Base-by-base conservation (phyloP, 2,797 vertebrate species). In the Lithobates sylvaticus region DNA sequence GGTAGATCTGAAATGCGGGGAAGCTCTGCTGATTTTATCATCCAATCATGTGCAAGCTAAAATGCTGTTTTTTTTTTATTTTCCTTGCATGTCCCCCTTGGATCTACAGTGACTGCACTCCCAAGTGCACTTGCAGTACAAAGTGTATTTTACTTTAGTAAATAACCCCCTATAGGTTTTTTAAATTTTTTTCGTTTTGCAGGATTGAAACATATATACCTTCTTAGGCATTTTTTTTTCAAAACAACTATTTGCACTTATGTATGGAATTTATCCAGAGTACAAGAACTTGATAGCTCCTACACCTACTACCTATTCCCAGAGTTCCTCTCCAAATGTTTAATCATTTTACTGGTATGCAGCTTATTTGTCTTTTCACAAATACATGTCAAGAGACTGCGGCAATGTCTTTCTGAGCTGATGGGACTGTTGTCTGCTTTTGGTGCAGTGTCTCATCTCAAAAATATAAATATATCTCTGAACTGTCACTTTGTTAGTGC, bases 361-460 rank as follows among this genome's bases (percentile, higher is more conserved):
- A n/a, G 9, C 12, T 47, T 15, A 27, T 73, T 73, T n/a, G 71
- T 47, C 71, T 73, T 47, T 73, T 44, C 10, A 47, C 71, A 47
- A 44, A 39, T 27, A 73, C 36, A n/a, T 67, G 65, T 67, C n/a
- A 29, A 29, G n/a, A 27, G 27, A 67, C 65, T 67, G 65, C 9
- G 34, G 72, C 34, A 74, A n/a, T 13, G 39, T 42, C 36, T 58
- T 50, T 27, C 39, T 54, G 21, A 26, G 47, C 26, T 32, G 47
- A 50, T 76, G 73, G 27, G 39, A 10, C 73, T 50, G 44, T 32
- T 50, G 42, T 54, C 27, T 76, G 13, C 12, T 44, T 15, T 50
- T 76, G n/a, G 73, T 27, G 44, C 42, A n/a, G n/a, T 26, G n/a
- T 76, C 73, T 76, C 32, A 4, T 76, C 44, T 76, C 73, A 50